Conservation (phyloP, 2,113 vertebrate species). For the Orthochromis malagaraziensis region DNA sequence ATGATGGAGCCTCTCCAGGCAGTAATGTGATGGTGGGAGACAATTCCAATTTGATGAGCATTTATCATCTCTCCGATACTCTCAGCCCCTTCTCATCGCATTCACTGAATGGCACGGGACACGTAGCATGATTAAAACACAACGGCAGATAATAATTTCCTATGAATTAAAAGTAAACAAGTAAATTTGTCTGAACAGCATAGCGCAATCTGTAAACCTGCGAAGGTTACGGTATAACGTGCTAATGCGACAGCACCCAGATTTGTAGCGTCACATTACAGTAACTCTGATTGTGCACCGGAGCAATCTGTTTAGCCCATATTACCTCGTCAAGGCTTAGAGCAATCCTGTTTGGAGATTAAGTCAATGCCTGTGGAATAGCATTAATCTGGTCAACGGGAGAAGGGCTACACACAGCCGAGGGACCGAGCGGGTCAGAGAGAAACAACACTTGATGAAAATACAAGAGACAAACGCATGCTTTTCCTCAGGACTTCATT, state of each 20-base stretch:
- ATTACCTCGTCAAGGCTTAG: slow-evolving; percentile 61
- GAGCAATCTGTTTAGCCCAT: slow-evolving; percentile 61
- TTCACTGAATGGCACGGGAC: not conserved
- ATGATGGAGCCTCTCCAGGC: slow-evolving; percentile 39
- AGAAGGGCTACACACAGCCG: not conserved
- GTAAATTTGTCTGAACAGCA: not conserved
- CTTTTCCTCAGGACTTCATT: slow-evolving; percentile 31
- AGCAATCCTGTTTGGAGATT: slow-evolving; percentile 70
- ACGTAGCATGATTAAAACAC: not conserved
- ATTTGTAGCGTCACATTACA: slow-evolving; percentile 63
- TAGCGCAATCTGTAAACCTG: not conserved
- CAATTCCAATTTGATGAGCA: slow-evolving; percentile 40
- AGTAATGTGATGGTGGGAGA: slow-evolving; percentile 40
- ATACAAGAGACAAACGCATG: not conserved
- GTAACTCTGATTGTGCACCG: slow-evolving; percentile 30
- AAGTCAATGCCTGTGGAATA: slow-evolving; percentile 47
- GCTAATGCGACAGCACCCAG: slow-evolving; percentile 54
- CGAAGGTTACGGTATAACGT: slow-evolving; percentile 31
- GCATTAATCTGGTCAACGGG: slow-evolving; percentile 53
- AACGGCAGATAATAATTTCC: not conserved
- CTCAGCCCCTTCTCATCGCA: not conserved
- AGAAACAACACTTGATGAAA: slow-evolving; percentile 1
- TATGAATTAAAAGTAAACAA: not conserved
- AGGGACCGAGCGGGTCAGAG: not conserved
- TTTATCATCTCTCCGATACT: not conserved